Percentiles rank a stretch among this genome's conserved stretches.
These are phyloP conservation scores for Hypomecis punctinalis DNA, from an alignment of 2,888 invertebrate species.

Conservation along the genomic window DNA sequence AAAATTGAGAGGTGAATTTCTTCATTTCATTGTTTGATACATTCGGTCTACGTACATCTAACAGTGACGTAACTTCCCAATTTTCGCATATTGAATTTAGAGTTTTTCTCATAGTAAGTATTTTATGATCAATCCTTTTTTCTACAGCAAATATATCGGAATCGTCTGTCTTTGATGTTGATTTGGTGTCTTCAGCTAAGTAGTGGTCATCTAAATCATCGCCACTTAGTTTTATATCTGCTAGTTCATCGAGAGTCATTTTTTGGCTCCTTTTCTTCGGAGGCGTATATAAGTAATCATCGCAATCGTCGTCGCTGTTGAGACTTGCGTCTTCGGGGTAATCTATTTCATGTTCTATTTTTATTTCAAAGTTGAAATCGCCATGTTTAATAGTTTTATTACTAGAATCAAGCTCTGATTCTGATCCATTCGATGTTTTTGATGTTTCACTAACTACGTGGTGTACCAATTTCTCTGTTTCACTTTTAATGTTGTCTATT, in stretches of 20 bases:
- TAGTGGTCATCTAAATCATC: conserved; percentile 3
- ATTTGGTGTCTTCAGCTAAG: background rate
- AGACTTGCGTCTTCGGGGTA: conserved; percentile 6
- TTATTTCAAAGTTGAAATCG: background rate
- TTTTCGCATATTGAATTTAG: conserved; percentile 1
- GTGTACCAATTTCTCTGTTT: too few relatives aligned
- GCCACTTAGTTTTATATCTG: background rate
- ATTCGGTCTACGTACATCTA: background rate
- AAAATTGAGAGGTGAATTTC: background rate
- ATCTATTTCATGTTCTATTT: background rate
- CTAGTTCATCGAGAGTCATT: conserved; percentile 4
- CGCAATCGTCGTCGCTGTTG: conserved; percentile 8
- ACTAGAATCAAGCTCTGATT: background rate
- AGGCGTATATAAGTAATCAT: conserved; percentile 5
- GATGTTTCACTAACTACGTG: too few relatives aligned
- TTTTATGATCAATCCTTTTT: background rate
- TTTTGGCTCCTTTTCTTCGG: background rate
- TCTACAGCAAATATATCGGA: background rate
- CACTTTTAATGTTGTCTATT: background rate
- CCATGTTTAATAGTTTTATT: background rate
- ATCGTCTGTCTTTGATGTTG: background rate
- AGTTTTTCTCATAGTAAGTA: background rate
- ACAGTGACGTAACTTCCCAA: conserved; percentile 3
- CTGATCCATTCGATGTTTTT: too few relatives aligned
- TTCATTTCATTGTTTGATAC: background rate